Percentiles rank a stretch among this genome's conserved stretches.
phyloP scores from a whole-genome alignment of 2,797 vertebrate genomes.

The Girardinus metallicus region DNA sequence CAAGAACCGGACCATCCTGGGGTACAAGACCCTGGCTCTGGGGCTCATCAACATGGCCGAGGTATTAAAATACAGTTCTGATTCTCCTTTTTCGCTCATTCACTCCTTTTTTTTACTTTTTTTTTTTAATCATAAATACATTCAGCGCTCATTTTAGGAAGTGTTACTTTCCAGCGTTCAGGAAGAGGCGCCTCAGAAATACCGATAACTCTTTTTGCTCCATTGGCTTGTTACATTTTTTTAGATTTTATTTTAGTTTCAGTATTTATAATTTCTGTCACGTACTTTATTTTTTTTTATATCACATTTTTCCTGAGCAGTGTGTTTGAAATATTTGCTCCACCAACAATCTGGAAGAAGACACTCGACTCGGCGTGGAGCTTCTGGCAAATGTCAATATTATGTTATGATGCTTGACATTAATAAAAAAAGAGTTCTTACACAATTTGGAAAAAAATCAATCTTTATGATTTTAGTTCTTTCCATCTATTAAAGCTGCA shows the following conservation, averaged over 20 bases:
- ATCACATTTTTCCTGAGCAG: not conserved
- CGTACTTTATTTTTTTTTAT: not conserved
- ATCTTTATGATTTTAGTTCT: not conserved
- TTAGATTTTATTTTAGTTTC: not conserved
- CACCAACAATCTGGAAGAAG: not conserved
- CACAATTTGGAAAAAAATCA: not conserved
- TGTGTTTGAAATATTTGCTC: not conserved
- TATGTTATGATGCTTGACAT: not conserved
- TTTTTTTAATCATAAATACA: not conserved
- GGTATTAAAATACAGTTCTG: constrained; percentile 65
- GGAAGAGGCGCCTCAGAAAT: not conserved
- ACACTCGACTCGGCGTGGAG: not conserved
- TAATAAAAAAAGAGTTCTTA: not conserved
- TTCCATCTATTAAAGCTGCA: not conserved
- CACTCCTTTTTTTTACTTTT: not conserved
- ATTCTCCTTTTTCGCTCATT: not conserved
- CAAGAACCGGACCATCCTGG: constrained; percentile 91
- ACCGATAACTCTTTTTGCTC: not conserved
- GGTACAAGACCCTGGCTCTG: constrained; percentile 90
- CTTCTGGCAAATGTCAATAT: not conserved
- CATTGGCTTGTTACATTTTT: not conserved
- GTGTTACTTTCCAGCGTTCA: not conserved
- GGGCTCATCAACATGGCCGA: constrained; percentile 94
- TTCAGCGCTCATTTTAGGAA: not conserved
- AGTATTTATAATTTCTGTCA: constrained; percentile 29